Percentiles rank a stretch among this genome's conserved stretches.
Evolutionary conservation across 2,888 invertebrate genomes (phyloP).

Genomic region (Melipona bicolor): DNA sequence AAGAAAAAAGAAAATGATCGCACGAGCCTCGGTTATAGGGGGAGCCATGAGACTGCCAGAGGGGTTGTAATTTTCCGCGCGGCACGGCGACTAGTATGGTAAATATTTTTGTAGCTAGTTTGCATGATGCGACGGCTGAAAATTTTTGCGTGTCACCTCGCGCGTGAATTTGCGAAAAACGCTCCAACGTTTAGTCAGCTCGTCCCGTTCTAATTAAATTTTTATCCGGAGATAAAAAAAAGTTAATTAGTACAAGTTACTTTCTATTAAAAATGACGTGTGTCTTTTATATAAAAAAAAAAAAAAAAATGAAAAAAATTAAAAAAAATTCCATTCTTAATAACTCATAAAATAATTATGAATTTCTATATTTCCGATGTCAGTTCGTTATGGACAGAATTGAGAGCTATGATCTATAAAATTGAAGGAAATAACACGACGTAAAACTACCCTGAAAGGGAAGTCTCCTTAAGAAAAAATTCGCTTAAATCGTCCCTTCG

Average conservation of each 20-base stretch:
- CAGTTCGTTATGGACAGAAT: no score
- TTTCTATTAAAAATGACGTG: no score
- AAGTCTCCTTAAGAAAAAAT: background rate
- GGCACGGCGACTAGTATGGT: background rate
- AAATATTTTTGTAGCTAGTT: conserved; percentile 42
- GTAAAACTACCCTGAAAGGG: no score
- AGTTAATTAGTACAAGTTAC: no score
- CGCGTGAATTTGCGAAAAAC: background rate
- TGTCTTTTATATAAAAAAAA: no score
- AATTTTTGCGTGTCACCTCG: conserved; percentile 5
- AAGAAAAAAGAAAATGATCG: conserved; percentile 32
- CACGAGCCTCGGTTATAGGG: background rate
- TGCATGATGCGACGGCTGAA: background rate
- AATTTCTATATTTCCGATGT: no score
- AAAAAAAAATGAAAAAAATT: no score
- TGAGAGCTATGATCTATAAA: no score
- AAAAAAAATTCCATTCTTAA: no score
- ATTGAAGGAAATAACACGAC: no score
- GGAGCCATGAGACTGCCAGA: background rate
- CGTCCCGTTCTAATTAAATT: background rate
- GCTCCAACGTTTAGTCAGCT: background rate
- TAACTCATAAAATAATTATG: no score
- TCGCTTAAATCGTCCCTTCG: background rate
- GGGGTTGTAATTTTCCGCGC: conserved; percentile 31
- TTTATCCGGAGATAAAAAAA: background rate